Conservation (phyloP, 1,140 invertebrate genomes). For the Aphelinus certus region DNA sequence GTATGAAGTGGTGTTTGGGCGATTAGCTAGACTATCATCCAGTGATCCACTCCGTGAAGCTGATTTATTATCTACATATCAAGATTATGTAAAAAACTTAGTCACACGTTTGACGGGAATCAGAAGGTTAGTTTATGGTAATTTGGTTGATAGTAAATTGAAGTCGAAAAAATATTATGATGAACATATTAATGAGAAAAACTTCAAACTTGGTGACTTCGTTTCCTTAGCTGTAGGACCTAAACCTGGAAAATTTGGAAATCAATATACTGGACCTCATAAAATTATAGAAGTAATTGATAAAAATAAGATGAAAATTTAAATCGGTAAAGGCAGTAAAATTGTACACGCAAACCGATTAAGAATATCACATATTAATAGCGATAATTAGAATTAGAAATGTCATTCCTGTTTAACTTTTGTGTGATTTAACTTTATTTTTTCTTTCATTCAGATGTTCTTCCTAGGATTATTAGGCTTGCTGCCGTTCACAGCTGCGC, state of each 20-base stretch:
- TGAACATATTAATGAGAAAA: background rate
- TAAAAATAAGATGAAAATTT: conserved; percentile 6
- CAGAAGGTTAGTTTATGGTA: background rate
- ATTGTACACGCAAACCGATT: too few relatives aligned
- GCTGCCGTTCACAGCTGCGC: too few relatives aligned
- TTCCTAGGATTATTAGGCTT: too few relatives aligned
- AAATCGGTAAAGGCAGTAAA: background rate
- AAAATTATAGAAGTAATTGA: conserved; percentile 1
- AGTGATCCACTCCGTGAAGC: background rate
- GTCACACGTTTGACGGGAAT: background rate
- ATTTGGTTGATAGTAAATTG: background rate
- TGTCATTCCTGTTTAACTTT: too few relatives aligned
- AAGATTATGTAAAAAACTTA: background rate
- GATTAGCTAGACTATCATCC: background rate
- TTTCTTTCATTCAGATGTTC: too few relatives aligned
- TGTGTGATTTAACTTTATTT: too few relatives aligned
- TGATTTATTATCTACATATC: background rate
- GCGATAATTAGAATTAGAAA: too few relatives aligned
- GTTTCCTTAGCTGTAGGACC: background rate
- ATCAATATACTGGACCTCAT: conserved; percentile 3
- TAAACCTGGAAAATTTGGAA: conserved; percentile 1
- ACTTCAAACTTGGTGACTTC: conserved; percentile 13
- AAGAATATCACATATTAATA: background rate
- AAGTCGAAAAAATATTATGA: background rate
- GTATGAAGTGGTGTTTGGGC: background rate